Base-by-base conservation (phyloP, 2,797 vertebrate genomes). In the Leptodactylus fallax region DNA sequence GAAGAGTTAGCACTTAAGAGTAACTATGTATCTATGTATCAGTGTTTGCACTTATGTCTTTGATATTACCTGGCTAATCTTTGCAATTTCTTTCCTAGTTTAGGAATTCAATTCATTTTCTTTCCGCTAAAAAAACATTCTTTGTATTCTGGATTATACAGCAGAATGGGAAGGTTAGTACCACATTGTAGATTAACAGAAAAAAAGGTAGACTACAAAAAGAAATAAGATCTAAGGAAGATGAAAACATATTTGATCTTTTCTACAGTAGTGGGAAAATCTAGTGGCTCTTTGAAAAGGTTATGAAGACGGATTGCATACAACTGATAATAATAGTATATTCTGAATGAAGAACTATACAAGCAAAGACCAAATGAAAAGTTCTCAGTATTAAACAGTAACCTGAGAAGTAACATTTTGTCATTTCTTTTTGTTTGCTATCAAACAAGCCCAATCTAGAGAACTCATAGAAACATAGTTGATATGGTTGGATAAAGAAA, bases 131-230 rank as follows among this genome's bases (percentile, higher is more conserved):
- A 36, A 23, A 76, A 27, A 58, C 7, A 56, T 25, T 0, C 53
- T 78, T 79, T 79, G 77, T 56, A 79, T 58, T 79, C 6, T 58
- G 77, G 51, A 65, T 65, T 63, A 81, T 61, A 23, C 36, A 61
- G 47, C 19, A 49, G 60, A 81, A 63, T 36, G 25, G 45, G 13
- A 21, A 65, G 45, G 21, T 65, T 47, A 58, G 79, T 47, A 63
- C n/a, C 3, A 63, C 49, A 79, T 60, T 81, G n/a, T 17, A 25
- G 56, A 65, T 45, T 47, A 81, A 63, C 36, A 63, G 3, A 65
- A 81, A 36, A 61, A 81, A 63, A 63, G 55, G 53, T 56, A 27
- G 58, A 63, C 9, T 14, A 58, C 45, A 81, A 45, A 19, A 21
- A 49, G 36, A n/a, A 81, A 19, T 61, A 81, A 17, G 19, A 81